Percentiles rank a stretch among this genome's conserved stretches.
phyloP scores from a whole-genome alignment of 1,140 invertebrate species.

The Conus ventricosus region DNA sequence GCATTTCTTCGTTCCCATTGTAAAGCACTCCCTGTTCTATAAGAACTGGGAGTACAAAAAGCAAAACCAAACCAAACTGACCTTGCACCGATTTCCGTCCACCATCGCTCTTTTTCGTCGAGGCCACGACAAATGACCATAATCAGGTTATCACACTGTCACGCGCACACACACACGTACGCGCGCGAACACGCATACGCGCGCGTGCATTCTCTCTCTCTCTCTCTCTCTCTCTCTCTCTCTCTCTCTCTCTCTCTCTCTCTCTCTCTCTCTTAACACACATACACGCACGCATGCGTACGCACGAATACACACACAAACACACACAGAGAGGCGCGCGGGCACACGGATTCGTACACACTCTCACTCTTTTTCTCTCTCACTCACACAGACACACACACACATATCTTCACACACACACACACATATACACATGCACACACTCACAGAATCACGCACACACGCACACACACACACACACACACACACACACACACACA shows the following conservation, averaged over 20 bases:
- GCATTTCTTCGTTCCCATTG: too few relatives aligned
- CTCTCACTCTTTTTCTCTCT: too few relatives aligned
- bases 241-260: background rate
- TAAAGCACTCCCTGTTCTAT: too few relatives aligned
- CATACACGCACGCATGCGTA: too few relatives aligned
- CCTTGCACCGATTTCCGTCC: too few relatives aligned
- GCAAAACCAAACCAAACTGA: too few relatives aligned
- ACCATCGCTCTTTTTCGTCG: too few relatives aligned
- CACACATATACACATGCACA: slow-evolving; percentile 8
- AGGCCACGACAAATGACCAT: too few relatives aligned
- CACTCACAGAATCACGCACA: background rate
- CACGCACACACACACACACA: slow-evolving; percentile 17
- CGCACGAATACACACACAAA: too few relatives aligned
- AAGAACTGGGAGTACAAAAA: too few relatives aligned
- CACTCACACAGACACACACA: slow-evolving; percentile 1
- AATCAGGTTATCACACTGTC: too few relatives aligned
- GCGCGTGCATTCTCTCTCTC: background rate
- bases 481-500: slow-evolving; percentile 8
- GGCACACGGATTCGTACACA: background rate
- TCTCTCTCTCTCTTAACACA: background rate
- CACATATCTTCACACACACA: slow-evolving; percentile 22
- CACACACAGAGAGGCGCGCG: background rate
- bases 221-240: background rate
- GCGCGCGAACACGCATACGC: background rate
- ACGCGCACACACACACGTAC: background rate